Conservation (phyloP, 2,113 vertebrate genomes). For the Actenoides hombroni region DNA sequence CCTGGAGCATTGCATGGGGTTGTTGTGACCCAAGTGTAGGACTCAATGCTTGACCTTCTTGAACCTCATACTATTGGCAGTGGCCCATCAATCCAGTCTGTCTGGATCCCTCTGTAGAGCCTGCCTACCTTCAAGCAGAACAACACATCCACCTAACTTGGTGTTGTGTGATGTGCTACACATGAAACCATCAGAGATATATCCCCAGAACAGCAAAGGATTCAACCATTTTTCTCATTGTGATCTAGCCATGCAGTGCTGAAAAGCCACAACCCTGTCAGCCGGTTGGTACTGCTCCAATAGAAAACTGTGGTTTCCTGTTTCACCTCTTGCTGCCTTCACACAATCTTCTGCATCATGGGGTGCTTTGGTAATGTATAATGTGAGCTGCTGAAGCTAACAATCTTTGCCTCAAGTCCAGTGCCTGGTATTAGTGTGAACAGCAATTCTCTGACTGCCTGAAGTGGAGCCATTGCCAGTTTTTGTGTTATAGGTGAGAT, state of each 20-base stretch:
- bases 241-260: background rate
- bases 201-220: background rate
- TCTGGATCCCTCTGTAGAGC: background rate
- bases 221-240: background rate
- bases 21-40: no score
- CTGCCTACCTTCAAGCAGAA: background rate
- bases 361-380: background rate
- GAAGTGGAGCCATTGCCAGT: background rate
- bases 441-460: background rate
- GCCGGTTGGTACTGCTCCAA: background rate
- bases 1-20: no score
- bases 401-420: background rate
- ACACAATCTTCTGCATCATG: background rate
- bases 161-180: background rate
- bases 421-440: background rate
- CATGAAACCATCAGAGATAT: accelerated
- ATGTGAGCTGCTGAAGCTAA: background rate
- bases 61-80: background rate
- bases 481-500: background rate
- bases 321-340: background rate
- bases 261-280: background rate
- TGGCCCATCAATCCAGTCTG: background rate
- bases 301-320: background rate
- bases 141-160: background rate
- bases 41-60: background rate